Evolutionary conservation across 2,113 vertebrate species (phyloP), one percentile per base, ranked within the genome.

Genomic region (Sinocyclocheilus anshuiensis): DNA sequence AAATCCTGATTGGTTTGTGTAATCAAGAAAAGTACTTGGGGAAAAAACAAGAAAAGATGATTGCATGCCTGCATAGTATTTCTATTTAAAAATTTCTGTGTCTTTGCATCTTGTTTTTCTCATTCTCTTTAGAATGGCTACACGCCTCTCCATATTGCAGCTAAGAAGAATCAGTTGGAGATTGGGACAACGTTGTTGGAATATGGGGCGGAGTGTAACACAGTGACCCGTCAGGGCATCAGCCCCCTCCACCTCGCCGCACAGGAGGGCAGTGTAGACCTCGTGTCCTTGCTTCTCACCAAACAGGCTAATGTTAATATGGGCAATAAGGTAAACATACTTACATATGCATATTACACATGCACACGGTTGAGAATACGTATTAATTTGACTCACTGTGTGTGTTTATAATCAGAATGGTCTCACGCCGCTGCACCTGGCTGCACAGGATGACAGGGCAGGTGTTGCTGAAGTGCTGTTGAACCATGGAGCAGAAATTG

Each of bases 91-190:
- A 20, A 78, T 15, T 12, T 36, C 33, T n/a, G 10, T 9, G 55
- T 53, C 57, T 74, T 48, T 75, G n/a, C 18, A 4, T 26, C 6
- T 11, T 82, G 0, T 87, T 12, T 92, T 85, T 90, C 15, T 55
- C 29, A 53, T 45, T 76, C 8, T 92, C 90, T 90, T 81, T 91
- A 99, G 98, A 99, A 99, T 0, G 98, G 98, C 48, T 99, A 99
- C 90, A 99, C 97, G 0, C 98, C 98, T 0, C 95, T 99, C 86
- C 98, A 99, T 91, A 99, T 99, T 0, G 97, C 98, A 91, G 97
- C 98, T 95, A 99, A 99, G 93, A 99, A 99, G 95, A 98, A 98
- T 94, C 97, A 99, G 95, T 97, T 99, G 97, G 97, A 99, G 88
- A 99, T 99, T 36, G 98, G 97, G 1, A 99, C 97, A 15, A 98